Evolutionary conservation across 2,888 invertebrate species (phyloP).

Genomic region (Rhagium mordax): DNA sequence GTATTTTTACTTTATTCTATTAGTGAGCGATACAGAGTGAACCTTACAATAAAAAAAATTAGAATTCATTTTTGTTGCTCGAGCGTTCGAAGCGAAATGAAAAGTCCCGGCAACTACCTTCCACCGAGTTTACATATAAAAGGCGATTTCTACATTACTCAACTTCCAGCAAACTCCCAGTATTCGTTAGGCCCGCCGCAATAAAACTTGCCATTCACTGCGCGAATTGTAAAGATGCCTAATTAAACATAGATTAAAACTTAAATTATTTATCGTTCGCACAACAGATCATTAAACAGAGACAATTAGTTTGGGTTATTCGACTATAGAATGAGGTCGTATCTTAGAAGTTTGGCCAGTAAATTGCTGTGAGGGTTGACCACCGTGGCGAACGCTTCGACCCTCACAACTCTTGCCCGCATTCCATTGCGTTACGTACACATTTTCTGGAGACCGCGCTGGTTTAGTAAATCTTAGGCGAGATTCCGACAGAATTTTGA

Average conservation of each 20-base stretch:
- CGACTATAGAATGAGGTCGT: slow-evolving; percentile 40
- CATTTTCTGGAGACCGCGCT: slow-evolving; percentile 5
- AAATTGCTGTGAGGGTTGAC: slow-evolving; percentile 42
- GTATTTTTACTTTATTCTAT: too few relatives aligned
- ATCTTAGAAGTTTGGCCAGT: slow-evolving; percentile 51
- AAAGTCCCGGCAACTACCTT: too few relatives aligned
- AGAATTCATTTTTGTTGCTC: too few relatives aligned
- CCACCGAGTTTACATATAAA: too few relatives aligned
- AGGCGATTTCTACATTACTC: too few relatives aligned
- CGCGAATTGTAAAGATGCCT: background rate
- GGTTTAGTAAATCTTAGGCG: slow-evolving; percentile 19
- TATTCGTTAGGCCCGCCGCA: too few relatives aligned
- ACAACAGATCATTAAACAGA: slow-evolving; percentile 49
- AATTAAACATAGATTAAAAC: slow-evolving; percentile 19
- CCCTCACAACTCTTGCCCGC: slow-evolving; percentile 28
- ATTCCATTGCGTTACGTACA: slow-evolving; percentile 27
- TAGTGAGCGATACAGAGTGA: too few relatives aligned
- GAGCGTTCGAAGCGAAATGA: too few relatives aligned
- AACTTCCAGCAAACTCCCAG: too few relatives aligned
- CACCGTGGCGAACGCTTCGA: slow-evolving; percentile 21
- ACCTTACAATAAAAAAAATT: too few relatives aligned
- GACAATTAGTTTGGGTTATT: slow-evolving; percentile 47
- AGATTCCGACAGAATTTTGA: background rate
- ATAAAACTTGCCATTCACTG: background rate
- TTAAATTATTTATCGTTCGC: slow-evolving; percentile 27